phyloP scores from a whole-genome alignment of 2,113 vertebrate species.

The Andinoacara biseriatus region DNA sequence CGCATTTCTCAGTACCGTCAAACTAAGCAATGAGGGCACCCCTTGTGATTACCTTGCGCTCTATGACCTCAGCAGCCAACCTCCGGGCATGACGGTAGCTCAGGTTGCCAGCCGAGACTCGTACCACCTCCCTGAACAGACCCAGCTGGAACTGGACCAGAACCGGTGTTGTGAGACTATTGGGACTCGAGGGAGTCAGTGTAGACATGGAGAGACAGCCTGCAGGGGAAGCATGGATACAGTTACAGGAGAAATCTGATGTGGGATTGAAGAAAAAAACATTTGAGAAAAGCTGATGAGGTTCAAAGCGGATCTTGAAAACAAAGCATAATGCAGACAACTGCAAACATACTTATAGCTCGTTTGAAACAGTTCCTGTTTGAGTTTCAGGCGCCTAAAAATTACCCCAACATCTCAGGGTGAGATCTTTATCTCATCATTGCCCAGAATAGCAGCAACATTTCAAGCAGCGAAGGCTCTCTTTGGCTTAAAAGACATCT shows the following conservation, averaged over 20 bases:
- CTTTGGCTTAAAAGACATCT: neutral
- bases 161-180: conserved; percentile 8
- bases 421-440: neutral
- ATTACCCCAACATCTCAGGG: neutral
- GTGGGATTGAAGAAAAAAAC: neutral
- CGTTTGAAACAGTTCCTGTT: neutral
- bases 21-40: neutral
- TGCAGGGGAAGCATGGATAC: neutral
- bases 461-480: neutral
- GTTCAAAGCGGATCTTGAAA: neutral
- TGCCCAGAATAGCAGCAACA: neutral
- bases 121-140: conserved; percentile 74
- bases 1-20: accelerated
- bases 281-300: neutral
- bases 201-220: conserved; percentile 48
- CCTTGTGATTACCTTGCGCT: conserved; percentile 71
- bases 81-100: conserved; percentile 71
- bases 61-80: conserved; percentile 75
- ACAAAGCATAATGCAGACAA: neutral
- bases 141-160: conserved; percentile 78
- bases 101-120: conserved; percentile 57
- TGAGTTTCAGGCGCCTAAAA: neutral
- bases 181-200: conserved; percentile 23
- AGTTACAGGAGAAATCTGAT: too few species aligned
- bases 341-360: neutral